These are phyloP conservation scores for Anadara kagoshimensis DNA, from an alignment of 1,140 invertebrate species.

Conservation along the genomic window DNA sequence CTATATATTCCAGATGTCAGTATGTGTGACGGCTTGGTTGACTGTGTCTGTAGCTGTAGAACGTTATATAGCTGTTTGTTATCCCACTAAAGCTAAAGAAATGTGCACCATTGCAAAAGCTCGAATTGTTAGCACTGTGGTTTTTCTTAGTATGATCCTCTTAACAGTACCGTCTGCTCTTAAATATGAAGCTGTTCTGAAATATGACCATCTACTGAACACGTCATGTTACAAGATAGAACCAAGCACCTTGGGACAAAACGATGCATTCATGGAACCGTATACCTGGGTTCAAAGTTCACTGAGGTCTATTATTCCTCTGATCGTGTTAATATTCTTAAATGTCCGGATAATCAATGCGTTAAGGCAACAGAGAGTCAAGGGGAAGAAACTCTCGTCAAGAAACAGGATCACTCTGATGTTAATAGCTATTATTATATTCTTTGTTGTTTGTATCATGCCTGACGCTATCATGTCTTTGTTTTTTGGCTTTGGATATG, in stretches of 20 bases:
- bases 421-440: slow-evolving; percentile 84
- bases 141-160: slow-evolving; percentile 65
- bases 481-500: slow-evolving; percentile 70
- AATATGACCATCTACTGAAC: slow-evolving; percentile 45
- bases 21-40: slow-evolving; percentile 86
- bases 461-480: slow-evolving; percentile 81
- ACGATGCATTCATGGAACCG: slow-evolving; percentile 78
- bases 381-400: slow-evolving; percentile 61
- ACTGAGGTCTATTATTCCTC: slow-evolving; percentile 79
- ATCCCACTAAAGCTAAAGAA: slow-evolving; percentile 88
- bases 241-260: slow-evolving; percentile 64
- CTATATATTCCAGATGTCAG: slow-evolving; percentile 71
- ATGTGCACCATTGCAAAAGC: slow-evolving; percentile 83
- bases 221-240: slow-evolving; percentile 49
- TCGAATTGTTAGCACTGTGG: slow-evolving; percentile 54
- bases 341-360: slow-evolving; percentile 84
- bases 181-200: slow-evolving; percentile 60
- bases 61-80: slow-evolving; percentile 95
- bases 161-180: slow-evolving; percentile 67
- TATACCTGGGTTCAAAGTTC: slow-evolving; percentile 82
- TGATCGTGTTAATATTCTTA: slow-evolving; percentile 66
- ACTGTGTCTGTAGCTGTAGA: slow-evolving; percentile 96
- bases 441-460: slow-evolving; percentile 85
- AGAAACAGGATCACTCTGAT: slow-evolving; percentile 82
- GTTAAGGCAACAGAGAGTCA: slow-evolving; percentile 74